Evolutionary conservation across 2,888 invertebrate genomes (phyloP).

Genomic region (Tachina fera): DNA sequence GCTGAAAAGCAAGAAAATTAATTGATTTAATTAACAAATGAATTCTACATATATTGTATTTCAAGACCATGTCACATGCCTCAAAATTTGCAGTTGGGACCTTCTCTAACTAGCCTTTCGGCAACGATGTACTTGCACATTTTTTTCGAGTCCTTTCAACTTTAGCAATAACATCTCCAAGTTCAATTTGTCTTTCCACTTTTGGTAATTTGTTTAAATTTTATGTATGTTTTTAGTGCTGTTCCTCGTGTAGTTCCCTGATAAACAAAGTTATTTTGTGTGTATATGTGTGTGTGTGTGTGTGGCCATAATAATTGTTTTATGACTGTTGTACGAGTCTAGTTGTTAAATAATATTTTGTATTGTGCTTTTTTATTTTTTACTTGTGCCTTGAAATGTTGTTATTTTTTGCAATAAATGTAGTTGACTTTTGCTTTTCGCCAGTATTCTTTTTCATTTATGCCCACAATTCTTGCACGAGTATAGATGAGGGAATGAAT

Average conservation of each 20-base stretch:
- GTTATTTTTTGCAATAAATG: slow-evolving; percentile 14
- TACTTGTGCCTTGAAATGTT: slow-evolving; percentile 9
- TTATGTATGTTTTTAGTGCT: slow-evolving; percentile 25
- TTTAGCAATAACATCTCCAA: slow-evolving; percentile 48
- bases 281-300: not conserved
- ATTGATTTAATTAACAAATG: too few relatives aligned
- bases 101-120: not conserved
- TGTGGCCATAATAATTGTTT: slow-evolving; percentile 66
- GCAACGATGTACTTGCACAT: not conserved
- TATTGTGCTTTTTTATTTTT: slow-evolving; percentile 19
- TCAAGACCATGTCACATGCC: too few relatives aligned
- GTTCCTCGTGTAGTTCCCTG: slow-evolving; percentile 9
- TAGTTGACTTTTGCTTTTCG: slow-evolving; percentile 68
- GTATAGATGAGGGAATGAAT: not conserved
- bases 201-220: slow-evolving; percentile 54
- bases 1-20: too few relatives aligned
- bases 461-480: slow-evolving; percentile 7
- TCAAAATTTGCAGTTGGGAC: not conserved
- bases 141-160: slow-evolving; percentile 5
- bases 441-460: slow-evolving; percentile 26
- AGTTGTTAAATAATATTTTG: slow-evolving; percentile 35
- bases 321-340: slow-evolving; percentile 47
- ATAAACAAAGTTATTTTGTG: slow-evolving; percentile 20
- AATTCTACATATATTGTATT: too few relatives aligned
- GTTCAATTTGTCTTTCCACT: slow-evolving; percentile 40